These are phyloP conservation scores for Trissolcus brochymenae DNA, from an alignment of 2,888 invertebrate genomes.

Conservation along the genomic window DNA sequence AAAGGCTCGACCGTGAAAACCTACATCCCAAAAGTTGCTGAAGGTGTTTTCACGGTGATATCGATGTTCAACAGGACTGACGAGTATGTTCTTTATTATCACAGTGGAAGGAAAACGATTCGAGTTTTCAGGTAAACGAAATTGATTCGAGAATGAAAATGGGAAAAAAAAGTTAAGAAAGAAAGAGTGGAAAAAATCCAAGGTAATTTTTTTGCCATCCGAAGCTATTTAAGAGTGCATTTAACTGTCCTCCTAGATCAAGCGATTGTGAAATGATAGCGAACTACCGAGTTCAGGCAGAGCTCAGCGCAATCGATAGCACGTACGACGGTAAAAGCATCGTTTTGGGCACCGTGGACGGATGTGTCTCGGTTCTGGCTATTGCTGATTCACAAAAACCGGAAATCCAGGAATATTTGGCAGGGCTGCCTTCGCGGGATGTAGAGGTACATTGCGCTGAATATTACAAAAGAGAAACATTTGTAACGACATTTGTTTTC, in stretches of 20 bases:
- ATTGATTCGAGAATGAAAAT: constrained; percentile 11
- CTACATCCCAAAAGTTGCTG: constrained; percentile 95
- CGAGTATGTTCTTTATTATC: constrained; percentile 97
- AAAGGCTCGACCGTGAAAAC: constrained; percentile 92
- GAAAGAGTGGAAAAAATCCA: too few relatives aligned
- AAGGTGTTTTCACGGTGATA: constrained; percentile 97
- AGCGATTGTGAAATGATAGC: constrained; percentile 93
- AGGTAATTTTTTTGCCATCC: neutral
- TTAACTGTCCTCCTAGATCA: constrained; percentile 79
- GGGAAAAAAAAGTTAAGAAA: too few relatives aligned
- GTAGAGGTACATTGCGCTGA: constrained; percentile 77
- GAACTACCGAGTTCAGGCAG: constrained; percentile 93
- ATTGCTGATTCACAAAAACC: constrained; percentile 84
- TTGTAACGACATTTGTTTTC: constrained; percentile 1
- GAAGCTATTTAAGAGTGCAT: neutral
- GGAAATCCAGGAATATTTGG: constrained; percentile 81
- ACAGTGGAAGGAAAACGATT: constrained; percentile 95
- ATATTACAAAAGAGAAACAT: constrained; percentile 8
- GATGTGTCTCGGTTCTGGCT: constrained; percentile 93
- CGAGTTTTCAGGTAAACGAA: constrained; percentile 87
- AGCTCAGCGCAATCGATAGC: constrained; percentile 90
- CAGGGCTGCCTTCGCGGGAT: constrained; percentile 84
- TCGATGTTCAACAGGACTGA: constrained; percentile 96
- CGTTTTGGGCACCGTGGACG: constrained; percentile 94
- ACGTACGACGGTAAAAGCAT: constrained; percentile 89